Evolutionary conservation across 2,888 invertebrate species (phyloP), one percentile per base, ranked within the genome.

Genomic region (Nineta flava): DNA sequence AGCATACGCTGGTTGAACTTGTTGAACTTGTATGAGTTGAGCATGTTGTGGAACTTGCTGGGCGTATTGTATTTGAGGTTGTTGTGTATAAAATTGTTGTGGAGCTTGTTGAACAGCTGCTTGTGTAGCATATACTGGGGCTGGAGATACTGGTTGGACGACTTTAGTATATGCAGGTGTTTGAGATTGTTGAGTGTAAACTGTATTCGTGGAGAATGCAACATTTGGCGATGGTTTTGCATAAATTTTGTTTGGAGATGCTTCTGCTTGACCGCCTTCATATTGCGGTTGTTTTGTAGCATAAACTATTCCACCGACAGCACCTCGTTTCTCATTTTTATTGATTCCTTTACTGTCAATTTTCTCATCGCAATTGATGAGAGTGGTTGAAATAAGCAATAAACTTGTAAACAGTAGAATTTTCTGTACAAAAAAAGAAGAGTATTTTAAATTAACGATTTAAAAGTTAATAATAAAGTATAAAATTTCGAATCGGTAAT

Each of bases 1-100:
- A 15, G 46, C 32, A 15, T 34, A 34, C 16, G 19, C n/a, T 31
- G 32, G 32, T 16, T 34, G 32, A 16, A 15, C 17, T 15, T 38
- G 32, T 16, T 34, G 32, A 16, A 15, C 17, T 15, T 38, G 13
- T 13, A 21, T 19, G 12, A 13, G n/a, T 41, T 48, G 48, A 5
- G 48, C 40, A 38, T 38, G 40, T n/a, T 38, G n/a, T n/a, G 15
- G 38, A 38, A 38, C 38, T n/a, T 45, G 46, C 16, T 46, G 46
- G 15, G 46, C 32, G 12, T 34, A 34, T 9, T 46, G 31, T 31
- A 15, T 10, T 16, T 34, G 32, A 12, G 32, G 15, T 1, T 31
- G 26, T 31, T 34, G 16, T n/a, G 15, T 10, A n/a, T 38, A 15
- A 41, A 21, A 13, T 26, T 13, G n/a, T 48, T 48, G 48, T 9